A percentile compares a stretch with the other conserved stretches of the same genome.
phyloP scores from a whole-genome alignment of 2,888 invertebrate genomes.

The Trachelus troglodyta region DNA sequence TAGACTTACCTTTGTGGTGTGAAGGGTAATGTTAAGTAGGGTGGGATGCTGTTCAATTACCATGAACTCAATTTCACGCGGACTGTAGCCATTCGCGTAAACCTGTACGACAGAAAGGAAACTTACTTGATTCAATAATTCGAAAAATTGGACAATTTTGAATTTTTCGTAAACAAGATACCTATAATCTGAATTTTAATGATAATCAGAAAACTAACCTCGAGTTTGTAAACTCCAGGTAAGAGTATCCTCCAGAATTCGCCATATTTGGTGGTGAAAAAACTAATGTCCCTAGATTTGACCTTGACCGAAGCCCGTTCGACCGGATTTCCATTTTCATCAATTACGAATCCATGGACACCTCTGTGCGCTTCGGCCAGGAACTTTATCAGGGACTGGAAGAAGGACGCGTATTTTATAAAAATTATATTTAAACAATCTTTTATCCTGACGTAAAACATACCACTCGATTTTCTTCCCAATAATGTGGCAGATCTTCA shows the following conservation, averaged over 20 bases:
- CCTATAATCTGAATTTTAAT: not conserved
- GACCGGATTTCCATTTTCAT: constrained; percentile 81
- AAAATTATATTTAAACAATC: not conserved
- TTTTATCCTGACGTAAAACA: constrained; percentile 36
- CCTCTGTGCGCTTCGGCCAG: constrained; percentile 89
- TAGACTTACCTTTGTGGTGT: constrained; percentile 79
- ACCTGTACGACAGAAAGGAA: constrained; percentile 69
- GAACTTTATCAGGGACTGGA: constrained; percentile 84
- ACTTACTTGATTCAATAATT: not conserved
- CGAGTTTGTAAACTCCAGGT: constrained; percentile 86
- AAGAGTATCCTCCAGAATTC: constrained; percentile 94
- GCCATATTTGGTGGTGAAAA: constrained; percentile 89
- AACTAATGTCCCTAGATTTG: constrained; percentile 84
- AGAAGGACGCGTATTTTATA: not conserved
- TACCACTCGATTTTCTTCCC: constrained; percentile 90
- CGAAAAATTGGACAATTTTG: not conserved
- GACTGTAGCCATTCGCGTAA: constrained; percentile 85
- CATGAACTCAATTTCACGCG: constrained; percentile 86
- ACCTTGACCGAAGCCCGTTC: constrained; percentile 84
- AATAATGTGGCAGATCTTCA: constrained; percentile 82
- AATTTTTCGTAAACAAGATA: not conserved
- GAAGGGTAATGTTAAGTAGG: constrained; percentile 83
- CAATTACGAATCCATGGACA: constrained; percentile 87
- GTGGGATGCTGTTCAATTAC: constrained; percentile 89
- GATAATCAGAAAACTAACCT: constrained; percentile 69